A percentile compares a stretch with the other conserved stretches of the same genome.
These are phyloP conservation scores for Amblyraja radiata DNA, from an alignment of 2,797 vertebrate species.

Conservation along the genomic window DNA sequence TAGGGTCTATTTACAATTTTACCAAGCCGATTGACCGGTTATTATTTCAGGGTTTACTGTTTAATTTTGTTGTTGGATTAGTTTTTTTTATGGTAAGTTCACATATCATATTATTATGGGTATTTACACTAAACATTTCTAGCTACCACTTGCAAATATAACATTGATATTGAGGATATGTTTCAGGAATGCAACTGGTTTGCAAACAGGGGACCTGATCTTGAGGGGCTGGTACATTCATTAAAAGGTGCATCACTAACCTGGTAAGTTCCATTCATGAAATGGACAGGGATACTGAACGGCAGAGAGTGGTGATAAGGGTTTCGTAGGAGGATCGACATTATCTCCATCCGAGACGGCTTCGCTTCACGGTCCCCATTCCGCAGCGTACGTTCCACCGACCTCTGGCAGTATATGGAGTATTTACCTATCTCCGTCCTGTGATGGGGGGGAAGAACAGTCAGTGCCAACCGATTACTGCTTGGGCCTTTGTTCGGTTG, in stretches of 20 bases:
- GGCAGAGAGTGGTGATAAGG: constrained; percentile 90
- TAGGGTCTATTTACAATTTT: too few relatives aligned
- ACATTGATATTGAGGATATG: too few relatives aligned
- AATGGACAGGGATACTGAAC: constrained; percentile 94
- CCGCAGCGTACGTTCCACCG: constrained; percentile 76
- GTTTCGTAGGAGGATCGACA: constrained; percentile 89
- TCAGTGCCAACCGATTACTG: neutral
- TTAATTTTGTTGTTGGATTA: too few relatives aligned
- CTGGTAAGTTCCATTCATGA: constrained; percentile 89
- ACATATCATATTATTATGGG: too few relatives aligned
- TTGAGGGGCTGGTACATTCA: neutral
- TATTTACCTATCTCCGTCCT: constrained; percentile 91
- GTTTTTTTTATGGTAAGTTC: too few relatives aligned
- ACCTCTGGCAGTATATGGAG: constrained; percentile 86
- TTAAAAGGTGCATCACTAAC: constrained; percentile 49
- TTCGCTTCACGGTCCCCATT: constrained; percentile 82
- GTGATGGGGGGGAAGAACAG: neutral
- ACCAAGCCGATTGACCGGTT: too few relatives aligned
- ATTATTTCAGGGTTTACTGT: too few relatives aligned
- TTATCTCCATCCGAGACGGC: constrained; percentile 89
- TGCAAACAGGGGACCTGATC: too few relatives aligned
- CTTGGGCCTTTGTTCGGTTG: neutral
- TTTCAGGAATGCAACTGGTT: too few relatives aligned
- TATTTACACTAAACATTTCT: too few relatives aligned
- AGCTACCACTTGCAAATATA: too few relatives aligned